These are phyloP conservation scores for Spodoptera exigua DNA, from an alignment of 2,888 invertebrate genomes.

Conservation along the genomic window DNA sequence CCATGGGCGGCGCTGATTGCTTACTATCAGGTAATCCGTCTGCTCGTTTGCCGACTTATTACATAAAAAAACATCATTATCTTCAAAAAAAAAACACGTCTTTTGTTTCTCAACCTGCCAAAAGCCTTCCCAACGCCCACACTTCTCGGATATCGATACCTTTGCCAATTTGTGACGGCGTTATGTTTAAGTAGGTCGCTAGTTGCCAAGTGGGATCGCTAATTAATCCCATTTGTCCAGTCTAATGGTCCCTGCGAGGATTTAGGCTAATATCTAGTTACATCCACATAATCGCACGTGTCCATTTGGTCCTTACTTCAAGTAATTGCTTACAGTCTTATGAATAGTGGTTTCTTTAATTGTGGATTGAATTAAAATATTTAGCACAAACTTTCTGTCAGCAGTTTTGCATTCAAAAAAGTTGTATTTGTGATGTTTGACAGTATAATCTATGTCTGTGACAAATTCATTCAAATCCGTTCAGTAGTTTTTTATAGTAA, in stretches of 20 bases:
- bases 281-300: conserved; percentile 16
- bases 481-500: too few species aligned
- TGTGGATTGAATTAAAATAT: too few species aligned
- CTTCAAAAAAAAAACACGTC: background rate
- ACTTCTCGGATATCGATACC: conserved; percentile 32
- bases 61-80: too few species aligned
- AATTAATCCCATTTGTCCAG: conserved; percentile 57
- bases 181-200: conserved; percentile 41
- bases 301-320: conserved; percentile 3
- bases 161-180: conserved; percentile 36
- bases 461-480: too few species aligned
- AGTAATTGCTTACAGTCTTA: conserved; percentile 12
- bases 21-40: too few species aligned
- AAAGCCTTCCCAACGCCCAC: background rate
- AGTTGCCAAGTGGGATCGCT: conserved; percentile 42
- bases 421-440: too few species aligned
- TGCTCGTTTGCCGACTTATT: too few species aligned
- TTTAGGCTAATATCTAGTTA: conserved; percentile 41
- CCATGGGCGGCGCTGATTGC: too few species aligned
- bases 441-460: too few species aligned
- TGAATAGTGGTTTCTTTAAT: conserved; percentile 1
- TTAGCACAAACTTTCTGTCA: too few species aligned
- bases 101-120: conserved; percentile 5
- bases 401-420: too few species aligned
- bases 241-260: conserved; percentile 52